A percentile compares a stretch with the other conserved stretches of the same genome.
Conservation (phyloP, 37 sponge, comb jelly and placozoan species). For the Halisarca cf. caerulea region DNA sequence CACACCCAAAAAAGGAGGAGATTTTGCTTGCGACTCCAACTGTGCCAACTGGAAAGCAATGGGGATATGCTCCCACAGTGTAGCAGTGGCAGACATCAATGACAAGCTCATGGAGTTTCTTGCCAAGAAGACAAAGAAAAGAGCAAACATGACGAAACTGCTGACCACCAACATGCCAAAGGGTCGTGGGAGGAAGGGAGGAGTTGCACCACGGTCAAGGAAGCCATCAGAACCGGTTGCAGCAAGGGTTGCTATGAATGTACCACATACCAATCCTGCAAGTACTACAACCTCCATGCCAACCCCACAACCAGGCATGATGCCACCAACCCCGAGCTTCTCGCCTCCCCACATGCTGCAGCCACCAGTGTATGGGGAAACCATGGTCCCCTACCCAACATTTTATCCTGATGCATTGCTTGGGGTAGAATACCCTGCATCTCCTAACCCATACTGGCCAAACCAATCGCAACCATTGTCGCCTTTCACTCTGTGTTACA, state of each 20-base stretch:
- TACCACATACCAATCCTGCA: not conserved
- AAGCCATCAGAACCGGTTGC: conserved; percentile 9
- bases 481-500: conserved; percentile 25
- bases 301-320: not conserved
- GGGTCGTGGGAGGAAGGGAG: conserved; percentile 37
- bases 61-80: conserved; percentile 25
- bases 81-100: conserved; percentile 17
- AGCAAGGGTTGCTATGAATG: conserved; percentile 34
- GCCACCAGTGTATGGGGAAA: not conserved
- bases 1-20: conserved; percentile 19
- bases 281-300: not conserved
- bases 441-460: not conserved
- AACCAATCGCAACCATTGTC: not conserved
- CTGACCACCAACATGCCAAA: conserved; percentile 22
- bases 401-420: not conserved
- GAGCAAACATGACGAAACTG: conserved; percentile 3
- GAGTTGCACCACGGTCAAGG: conserved; percentile 19
- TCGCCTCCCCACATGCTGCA: not conserved
- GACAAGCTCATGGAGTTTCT: conserved; percentile 14
- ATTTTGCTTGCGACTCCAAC: conserved; percentile 32
- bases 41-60: conserved; percentile 39
- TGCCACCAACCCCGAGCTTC: not conserved
- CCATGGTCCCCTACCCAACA: not conserved
- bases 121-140: conserved; percentile 12
- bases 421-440: not conserved